phyloP scores from a whole-genome alignment of 1,140 invertebrate genomes.

The Saxidomus purpurata region DNA sequence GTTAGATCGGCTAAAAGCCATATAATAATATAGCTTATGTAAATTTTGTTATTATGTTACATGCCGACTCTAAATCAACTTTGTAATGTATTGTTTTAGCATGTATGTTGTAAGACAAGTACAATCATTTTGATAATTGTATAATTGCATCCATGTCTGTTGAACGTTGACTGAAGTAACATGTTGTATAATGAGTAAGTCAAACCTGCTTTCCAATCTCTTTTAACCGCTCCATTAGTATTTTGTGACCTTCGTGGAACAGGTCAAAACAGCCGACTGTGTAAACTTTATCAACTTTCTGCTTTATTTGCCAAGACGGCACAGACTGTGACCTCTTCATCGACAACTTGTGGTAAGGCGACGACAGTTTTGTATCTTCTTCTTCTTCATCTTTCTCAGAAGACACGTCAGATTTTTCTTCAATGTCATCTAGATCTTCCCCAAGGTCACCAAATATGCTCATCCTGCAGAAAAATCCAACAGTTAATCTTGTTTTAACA shows the following conservation, averaged over 20 bases:
- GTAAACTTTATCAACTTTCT: constrained; percentile 75
- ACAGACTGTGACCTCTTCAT: constrained; percentile 18
- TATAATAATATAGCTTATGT: no score
- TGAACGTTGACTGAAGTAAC: no score
- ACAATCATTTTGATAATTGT: no score
- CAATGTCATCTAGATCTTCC: constrained; percentile 26
- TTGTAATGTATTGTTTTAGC: no score
- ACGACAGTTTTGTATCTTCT: neutral
- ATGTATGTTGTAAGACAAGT: no score
- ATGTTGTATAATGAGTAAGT: no score
- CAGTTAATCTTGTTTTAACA: no score
- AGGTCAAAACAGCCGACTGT: constrained; percentile 84
- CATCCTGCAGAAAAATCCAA: neutral
- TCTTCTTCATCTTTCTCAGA: constrained; percentile 21
- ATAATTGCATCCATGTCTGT: no score
- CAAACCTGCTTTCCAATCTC: constrained; percentile 81
- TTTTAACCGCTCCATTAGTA: constrained; percentile 78
- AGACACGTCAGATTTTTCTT: constrained; percentile 39
- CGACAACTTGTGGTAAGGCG: neutral
- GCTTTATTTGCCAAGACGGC: neutral
- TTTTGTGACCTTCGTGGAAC: constrained; percentile 82
- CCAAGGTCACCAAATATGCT: neutral
- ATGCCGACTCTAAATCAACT: no score
- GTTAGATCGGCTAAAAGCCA: no score
- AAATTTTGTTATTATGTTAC: no score